Conservation (phyloP, 2,888 invertebrate genomes). For the Hyposoter didymator region DNA sequence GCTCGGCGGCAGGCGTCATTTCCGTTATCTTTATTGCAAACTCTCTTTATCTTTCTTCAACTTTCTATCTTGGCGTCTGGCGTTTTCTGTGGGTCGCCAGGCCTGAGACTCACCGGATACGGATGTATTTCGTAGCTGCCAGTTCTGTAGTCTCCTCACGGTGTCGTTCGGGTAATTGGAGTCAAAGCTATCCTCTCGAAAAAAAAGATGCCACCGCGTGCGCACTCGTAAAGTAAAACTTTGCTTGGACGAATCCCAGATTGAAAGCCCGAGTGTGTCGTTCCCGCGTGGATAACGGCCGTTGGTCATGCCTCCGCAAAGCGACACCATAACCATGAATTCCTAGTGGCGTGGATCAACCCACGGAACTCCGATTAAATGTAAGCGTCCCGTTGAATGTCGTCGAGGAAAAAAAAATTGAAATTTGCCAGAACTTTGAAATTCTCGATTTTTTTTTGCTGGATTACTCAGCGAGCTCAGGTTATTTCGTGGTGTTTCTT, state of each 20-base stretch:
- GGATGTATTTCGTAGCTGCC: slow-evolving; percentile 58
- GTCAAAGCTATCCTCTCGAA: slow-evolving; percentile 46
- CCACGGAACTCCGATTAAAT: slow-evolving; percentile 19
- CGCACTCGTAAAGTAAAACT: slow-evolving; percentile 5
- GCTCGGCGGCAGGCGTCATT: slow-evolving; percentile 70
- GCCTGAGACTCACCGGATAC: slow-evolving; percentile 64
- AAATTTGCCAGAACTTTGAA: background rate
- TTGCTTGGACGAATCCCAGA: slow-evolving; percentile 43
- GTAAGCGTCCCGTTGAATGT: background rate
- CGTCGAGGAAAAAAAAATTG: background rate
- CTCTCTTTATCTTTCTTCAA: background rate
- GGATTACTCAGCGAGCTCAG: background rate
- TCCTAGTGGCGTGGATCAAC: slow-evolving; percentile 17
- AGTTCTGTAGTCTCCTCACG: background rate
- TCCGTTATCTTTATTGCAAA: slow-evolving; percentile 76
- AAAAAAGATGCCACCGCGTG: background rate
- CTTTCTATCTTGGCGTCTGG: background rate
- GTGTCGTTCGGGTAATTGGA: slow-evolving; percentile 54
- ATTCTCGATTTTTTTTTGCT: background rate
- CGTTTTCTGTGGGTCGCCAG: background rate
- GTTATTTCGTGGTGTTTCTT: too few relatives aligned
- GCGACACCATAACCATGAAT: slow-evolving; percentile 35
- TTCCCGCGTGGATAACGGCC: slow-evolving; percentile 3
- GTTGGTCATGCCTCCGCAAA: slow-evolving; percentile 1
- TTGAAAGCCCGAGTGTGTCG: slow-evolving; percentile 53